Evolutionary conservation across 2,888 invertebrate species (phyloP), one percentile per base, ranked within the genome.

Genomic region (Dysmachus trigonus): DNA sequence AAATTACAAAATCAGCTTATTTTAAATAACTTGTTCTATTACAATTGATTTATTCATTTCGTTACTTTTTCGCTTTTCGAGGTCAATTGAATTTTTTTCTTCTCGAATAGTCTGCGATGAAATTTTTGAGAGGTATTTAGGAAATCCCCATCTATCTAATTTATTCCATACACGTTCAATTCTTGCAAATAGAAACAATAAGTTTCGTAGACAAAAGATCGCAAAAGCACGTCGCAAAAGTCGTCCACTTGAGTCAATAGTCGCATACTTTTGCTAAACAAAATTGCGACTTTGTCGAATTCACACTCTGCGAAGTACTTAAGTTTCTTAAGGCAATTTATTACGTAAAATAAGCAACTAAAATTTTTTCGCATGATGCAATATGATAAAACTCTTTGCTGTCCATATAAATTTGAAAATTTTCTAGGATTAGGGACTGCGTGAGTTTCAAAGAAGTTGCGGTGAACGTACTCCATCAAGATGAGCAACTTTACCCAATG

Each of bases 401-500:
- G 62, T 62, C 27, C 62, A 62, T 62, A 22, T 22, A 62, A 62
- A 62, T 22, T 22, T 22, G 62, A 10, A 62, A 62, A 62, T 62
- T 62, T 62, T 62, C 27, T 22, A 10, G 47, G 8, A 62, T 62
- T 22, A 22, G 22, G 10, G 2, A 22, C 27, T 13, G 10, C 22
- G 30, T 30, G 33, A 8, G 22, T 35, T n/a, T 18, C 2, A 74
- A 74, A 79, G 30, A 51, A 79, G 30, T 15, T 3, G 41, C 79
- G 51, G 51, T 79, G 79, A 41, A 79, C 79, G 79, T 18, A 79
- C 79, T 79, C 15, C 51, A 79, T 47, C 51, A 30, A 27, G 51
- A 51, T 51, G 47, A 79, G 51, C 51, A 79, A 41, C 71, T 82
- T 41, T 82, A 71, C 15, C 82, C 71, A 82, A 82, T 82, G 82